Percentiles rank a stretch among this genome's conserved stretches.
phyloP scores from a whole-genome alignment of 1,140 invertebrate genomes.

The Yoshiicerus persimilis region DNA sequence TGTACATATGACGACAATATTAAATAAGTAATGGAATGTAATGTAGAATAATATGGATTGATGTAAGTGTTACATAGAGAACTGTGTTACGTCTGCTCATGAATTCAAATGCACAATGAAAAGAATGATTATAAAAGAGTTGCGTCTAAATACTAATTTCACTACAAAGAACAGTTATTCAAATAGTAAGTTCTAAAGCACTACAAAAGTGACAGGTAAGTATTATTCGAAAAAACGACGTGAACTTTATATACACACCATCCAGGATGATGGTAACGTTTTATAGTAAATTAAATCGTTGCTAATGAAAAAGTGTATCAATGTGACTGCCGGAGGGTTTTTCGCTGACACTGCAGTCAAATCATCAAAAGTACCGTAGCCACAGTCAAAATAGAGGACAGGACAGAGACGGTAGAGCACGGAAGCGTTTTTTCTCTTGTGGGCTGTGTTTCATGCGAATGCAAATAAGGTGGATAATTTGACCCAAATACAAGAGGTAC shows the following conservation, averaged over 20 bases:
- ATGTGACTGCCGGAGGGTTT: background rate
- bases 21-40: too few relatives aligned
- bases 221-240: background rate
- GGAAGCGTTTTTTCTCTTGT: background rate
- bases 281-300: background rate
- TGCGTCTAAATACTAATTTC: too few relatives aligned
- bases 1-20: too few relatives aligned
- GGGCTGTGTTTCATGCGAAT: background rate
- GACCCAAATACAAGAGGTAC: background rate
- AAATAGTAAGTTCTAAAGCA: too few relatives aligned
- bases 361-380: background rate
- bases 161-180: too few relatives aligned
- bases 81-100: too few relatives aligned
- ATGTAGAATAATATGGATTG: too few relatives aligned
- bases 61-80: too few relatives aligned
- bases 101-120: too few relatives aligned
- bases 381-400: background rate
- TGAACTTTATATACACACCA: background rate
- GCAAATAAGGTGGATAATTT: conserved; percentile 3
- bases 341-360: background rate
- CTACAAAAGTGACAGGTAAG: too few relatives aligned
- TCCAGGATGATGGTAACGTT: background rate
- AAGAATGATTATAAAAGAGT: too few relatives aligned
- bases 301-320: background rate
- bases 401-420: background rate